phyloP scores from a whole-genome alignment of 2,888 invertebrate genomes.

The Eupithecia exiguata region DNA sequence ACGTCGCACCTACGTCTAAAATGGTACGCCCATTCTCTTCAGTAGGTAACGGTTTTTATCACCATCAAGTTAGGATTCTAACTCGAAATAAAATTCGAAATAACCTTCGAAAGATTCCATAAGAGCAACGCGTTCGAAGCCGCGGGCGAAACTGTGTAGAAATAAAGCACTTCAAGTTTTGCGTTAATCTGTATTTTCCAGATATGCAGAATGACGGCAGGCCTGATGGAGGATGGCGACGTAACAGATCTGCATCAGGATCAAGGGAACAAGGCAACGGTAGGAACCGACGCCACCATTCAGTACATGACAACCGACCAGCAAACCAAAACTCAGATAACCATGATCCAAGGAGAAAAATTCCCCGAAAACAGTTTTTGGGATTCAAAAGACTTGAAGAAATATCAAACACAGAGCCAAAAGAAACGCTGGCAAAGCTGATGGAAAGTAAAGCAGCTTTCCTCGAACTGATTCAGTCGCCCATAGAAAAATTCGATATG shows the following conservation, averaged over 20 bases:
- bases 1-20: too few relatives aligned
- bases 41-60: too few relatives aligned
- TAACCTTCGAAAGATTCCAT: too few relatives aligned
- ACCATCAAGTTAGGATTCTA: too few relatives aligned
- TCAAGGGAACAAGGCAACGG: slow-evolving; percentile 5
- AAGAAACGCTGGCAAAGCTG: slow-evolving; percentile 63
- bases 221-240: neutral
- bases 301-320: neutral
- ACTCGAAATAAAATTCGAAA: too few relatives aligned
- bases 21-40: too few relatives aligned
- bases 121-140: too few relatives aligned
- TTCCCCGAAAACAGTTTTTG: slow-evolving; percentile 30
- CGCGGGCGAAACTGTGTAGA: too few relatives aligned
- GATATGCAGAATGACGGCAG: neutral
- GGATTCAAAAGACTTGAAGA: slow-evolving; percentile 62
- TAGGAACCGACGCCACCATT: slow-evolving; percentile 9
- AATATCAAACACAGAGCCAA: slow-evolving; percentile 59
- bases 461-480: slow-evolving; percentile 57
- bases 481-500: slow-evolving; percentile 61
- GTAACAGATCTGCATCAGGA: slow-evolving; percentile 21
- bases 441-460: slow-evolving; percentile 62
- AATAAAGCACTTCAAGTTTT: neutral
- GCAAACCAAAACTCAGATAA: slow-evolving; percentile 6
- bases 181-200: slow-evolving; percentile 7
- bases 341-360: slow-evolving; percentile 13